phyloP scores from a whole-genome alignment of 2,113 vertebrate genomes.

The Clarias batrachus region DNA sequence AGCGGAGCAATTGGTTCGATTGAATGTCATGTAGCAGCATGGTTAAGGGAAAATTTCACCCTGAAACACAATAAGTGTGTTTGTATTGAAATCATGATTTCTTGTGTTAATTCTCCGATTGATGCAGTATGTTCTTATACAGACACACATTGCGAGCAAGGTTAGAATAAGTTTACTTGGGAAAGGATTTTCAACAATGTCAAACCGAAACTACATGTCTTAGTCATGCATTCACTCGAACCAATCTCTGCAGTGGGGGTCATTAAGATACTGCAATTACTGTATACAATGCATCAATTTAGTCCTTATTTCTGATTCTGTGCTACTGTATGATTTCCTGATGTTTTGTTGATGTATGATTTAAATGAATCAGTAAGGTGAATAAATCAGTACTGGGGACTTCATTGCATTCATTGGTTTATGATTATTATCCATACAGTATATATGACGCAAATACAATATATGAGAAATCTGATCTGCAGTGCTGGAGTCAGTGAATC shows the following conservation, averaged over 20 bases:
- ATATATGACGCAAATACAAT: not conserved
- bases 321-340: not conserved
- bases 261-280: not conserved
- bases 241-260: not conserved
- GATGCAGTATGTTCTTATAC: not conserved
- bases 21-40: not conserved
- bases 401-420: not conserved
- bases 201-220: not conserved
- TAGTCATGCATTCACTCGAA: not conserved
- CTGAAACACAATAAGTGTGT: not conserved
- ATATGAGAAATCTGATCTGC: not conserved
- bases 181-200: not conserved
- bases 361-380: not conserved
- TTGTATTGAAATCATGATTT: not conserved
- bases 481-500: not conserved
- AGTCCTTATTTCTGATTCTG: not conserved
- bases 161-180: not conserved
- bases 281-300: not conserved
- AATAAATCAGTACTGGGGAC: not conserved
- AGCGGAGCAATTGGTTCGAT: not conserved
- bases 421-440: not conserved
- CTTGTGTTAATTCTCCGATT: not conserved
- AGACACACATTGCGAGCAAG: not conserved
- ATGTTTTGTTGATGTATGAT: not conserved
- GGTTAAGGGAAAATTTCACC: not conserved